Evolutionary conservation across 2,797 vertebrate species (phyloP).

Genomic region (Anguilla megastoma): DNA sequence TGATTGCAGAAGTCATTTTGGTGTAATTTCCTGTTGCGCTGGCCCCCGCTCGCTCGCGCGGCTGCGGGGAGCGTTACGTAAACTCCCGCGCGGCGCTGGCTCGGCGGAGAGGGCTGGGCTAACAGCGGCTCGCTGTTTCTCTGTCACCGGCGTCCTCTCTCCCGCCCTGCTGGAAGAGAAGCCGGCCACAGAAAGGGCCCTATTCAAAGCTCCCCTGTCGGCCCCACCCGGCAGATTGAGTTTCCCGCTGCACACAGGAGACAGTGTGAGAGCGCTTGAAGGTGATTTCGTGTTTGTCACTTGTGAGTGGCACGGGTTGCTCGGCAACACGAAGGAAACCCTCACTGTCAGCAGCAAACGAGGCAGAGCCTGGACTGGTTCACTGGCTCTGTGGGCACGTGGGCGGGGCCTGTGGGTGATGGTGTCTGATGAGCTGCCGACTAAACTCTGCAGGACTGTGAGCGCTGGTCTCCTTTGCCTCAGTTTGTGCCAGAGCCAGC

Average conservation of each 20-base stretch:
- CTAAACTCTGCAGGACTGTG: neutral
- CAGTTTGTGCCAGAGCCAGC: neutral
- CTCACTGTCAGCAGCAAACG: neutral
- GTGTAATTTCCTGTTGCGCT: slow-evolving; percentile 71
- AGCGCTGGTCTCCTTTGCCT: neutral
- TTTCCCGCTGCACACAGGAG: slow-evolving; percentile 13
- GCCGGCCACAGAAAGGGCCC: slow-evolving; percentile 1
- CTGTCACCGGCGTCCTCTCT: neutral
- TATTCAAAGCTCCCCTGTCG: neutral
- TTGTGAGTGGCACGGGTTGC: slow-evolving; percentile 23
- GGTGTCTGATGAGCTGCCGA: neutral
- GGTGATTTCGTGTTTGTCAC: slow-evolving; percentile 7
- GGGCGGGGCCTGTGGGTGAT: neutral
- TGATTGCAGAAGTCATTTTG: slow-evolving; percentile 45
- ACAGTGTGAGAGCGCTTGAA: neutral
- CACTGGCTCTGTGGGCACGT: too few relatives aligned
- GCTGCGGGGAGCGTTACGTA: slow-evolving; percentile 45
- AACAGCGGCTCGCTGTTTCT: neutral
- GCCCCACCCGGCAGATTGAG: slow-evolving; percentile 15
- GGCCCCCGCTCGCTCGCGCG: slow-evolving; percentile 34
- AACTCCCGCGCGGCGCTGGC: slow-evolving; percentile 1
- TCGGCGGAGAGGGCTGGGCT: neutral
- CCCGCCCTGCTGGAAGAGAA: neutral
- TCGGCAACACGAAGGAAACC: slow-evolving; percentile 6
- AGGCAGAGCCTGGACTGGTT: neutral